phyloP scores from a whole-genome alignment of 2,888 invertebrate genomes.

The Cacoxenus indagator region DNA sequence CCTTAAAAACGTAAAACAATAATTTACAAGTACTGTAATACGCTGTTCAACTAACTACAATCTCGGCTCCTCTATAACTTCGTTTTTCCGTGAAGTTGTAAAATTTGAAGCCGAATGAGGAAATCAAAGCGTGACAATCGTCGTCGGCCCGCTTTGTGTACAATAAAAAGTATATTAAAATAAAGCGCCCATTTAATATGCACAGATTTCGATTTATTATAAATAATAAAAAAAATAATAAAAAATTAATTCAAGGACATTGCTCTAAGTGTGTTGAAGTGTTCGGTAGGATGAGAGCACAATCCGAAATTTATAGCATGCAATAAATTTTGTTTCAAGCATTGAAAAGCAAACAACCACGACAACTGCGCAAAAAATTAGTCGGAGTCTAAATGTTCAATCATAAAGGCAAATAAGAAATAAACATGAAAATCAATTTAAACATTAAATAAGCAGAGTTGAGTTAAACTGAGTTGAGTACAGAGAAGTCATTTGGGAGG shows the following conservation, averaged over 20 bases:
- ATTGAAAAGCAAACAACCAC: not conserved
- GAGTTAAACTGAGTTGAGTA: not conserved
- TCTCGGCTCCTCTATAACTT: too few relatives aligned
- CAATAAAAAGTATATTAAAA: too few relatives aligned
- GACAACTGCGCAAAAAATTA: not conserved
- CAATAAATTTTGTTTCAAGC: slow-evolving; percentile 21
- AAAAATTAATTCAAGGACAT: not conserved
- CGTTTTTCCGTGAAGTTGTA: too few relatives aligned
- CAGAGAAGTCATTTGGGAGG: not conserved
- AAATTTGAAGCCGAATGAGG: too few relatives aligned
- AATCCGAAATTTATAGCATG: slow-evolving; percentile 12
- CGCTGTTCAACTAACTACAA: too few relatives aligned
- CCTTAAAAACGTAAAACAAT: too few relatives aligned
- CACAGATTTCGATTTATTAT: slow-evolving; percentile 32
- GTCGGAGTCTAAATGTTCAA: not conserved
- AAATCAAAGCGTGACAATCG: too few relatives aligned
- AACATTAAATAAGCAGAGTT: not conserved
- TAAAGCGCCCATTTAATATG: slow-evolving; percentile 3
- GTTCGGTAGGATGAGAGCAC: not conserved
- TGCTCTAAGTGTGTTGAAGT: not conserved
- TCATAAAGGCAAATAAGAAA: not conserved
- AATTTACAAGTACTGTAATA: too few relatives aligned
- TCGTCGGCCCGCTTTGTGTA: too few relatives aligned
- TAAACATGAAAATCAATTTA: not conserved
- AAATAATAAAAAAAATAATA: slow-evolving; percentile 25